Evolutionary conservation across 2,797 vertebrate species (phyloP).

Genomic region (Sebastiscus tertius): DNA sequence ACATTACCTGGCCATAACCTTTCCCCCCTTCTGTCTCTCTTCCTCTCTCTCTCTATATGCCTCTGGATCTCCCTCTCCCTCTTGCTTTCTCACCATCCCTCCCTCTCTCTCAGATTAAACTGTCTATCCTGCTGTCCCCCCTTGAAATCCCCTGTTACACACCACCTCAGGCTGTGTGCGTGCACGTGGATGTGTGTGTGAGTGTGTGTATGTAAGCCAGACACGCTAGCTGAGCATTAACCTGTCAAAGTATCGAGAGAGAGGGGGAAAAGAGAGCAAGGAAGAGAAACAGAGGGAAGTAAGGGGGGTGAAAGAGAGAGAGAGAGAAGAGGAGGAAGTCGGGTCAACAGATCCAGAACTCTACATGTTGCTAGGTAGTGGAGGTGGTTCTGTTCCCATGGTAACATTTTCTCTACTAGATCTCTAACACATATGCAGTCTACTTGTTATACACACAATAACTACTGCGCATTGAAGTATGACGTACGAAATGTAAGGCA

Average conservation of each 20-base stretch:
- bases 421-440: neutral
- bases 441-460: neutral
- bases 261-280: conserved; percentile 12
- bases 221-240: conserved; percentile 75
- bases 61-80: conserved; percentile 37
- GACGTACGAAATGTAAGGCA: neutral
- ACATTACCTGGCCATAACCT: conserved; percentile 64
- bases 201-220: conserved; percentile 40
- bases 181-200: conserved; percentile 5
- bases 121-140: conserved; percentile 73
- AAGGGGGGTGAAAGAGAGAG: neutral
- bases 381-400: conserved; percentile 56
- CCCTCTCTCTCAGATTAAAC: conserved; percentile 73
- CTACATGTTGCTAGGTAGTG: conserved; percentile 37
- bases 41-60: conserved; percentile 34
- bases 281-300: neutral
- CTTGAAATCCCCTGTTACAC: conserved; percentile 72
- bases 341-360: conserved; percentile 42
- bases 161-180: conserved; percentile 61
- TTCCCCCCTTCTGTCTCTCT: conserved; percentile 34
- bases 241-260: conserved; percentile 72
- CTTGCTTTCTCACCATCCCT: conserved; percentile 37
- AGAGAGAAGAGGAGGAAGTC: neutral
- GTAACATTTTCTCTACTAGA: conserved; percentile 27
- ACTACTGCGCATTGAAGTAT: neutral